Conservation (phyloP, 2,888 invertebrate species). For the Agonopterix arenella region DNA sequence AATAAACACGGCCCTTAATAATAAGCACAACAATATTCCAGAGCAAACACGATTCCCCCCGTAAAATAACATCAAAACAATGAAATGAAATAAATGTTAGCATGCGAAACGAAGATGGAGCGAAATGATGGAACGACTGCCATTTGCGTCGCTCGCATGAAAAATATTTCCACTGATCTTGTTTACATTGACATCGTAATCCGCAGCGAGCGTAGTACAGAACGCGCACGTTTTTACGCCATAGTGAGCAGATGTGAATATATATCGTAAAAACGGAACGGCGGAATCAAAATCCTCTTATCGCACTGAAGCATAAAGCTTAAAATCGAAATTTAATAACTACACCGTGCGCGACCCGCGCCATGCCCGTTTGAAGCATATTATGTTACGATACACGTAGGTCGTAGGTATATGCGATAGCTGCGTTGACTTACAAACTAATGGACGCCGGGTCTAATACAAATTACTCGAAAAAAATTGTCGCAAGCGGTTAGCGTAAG, state of each 20-base stretch:
- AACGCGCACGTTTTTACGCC: conserved; percentile 40
- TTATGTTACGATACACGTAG: not conserved
- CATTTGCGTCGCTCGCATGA: conserved; percentile 53
- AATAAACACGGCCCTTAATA: not conserved
- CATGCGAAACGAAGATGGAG: conserved; percentile 51
- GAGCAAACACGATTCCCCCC: conserved; percentile 22
- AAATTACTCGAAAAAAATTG: too few relatives aligned
- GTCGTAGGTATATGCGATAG: too few relatives aligned
- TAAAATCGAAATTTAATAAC: conserved; percentile 60
- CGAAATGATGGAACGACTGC: conserved; percentile 51
- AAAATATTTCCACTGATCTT: conserved; percentile 61
- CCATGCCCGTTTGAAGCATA: conserved; percentile 2
- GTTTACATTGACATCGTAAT: conserved; percentile 65
- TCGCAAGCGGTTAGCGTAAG: too few relatives aligned
- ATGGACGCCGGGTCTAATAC: too few relatives aligned
- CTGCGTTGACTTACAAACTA: too few relatives aligned
- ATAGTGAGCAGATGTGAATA: conserved; percentile 38
- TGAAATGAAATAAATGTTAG: conserved; percentile 59
- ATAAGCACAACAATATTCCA: conserved; percentile 19
- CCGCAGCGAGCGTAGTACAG: conserved; percentile 27
- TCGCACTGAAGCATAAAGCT: conserved; percentile 51
- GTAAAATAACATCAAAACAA: conserved; percentile 46
- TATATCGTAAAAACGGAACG: conserved; percentile 33
- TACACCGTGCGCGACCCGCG: conserved; percentile 15
- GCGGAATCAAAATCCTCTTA: conserved; percentile 59